These are phyloP conservation scores for Bimastos eiseni DNA, from an alignment of 2,888 invertebrate genomes.

Conservation along the genomic window DNA sequence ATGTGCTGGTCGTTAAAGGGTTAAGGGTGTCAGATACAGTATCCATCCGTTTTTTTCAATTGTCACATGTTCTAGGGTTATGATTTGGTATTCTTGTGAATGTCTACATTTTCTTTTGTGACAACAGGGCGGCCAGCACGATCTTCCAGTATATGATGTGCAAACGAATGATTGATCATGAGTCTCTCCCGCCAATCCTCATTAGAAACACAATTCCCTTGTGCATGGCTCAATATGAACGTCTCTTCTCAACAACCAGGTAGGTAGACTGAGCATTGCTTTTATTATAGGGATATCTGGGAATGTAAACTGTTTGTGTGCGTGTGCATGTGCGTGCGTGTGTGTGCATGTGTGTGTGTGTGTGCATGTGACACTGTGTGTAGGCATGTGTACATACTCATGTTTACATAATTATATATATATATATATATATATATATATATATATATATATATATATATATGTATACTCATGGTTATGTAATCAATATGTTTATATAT, in stretches of 20 bases:
- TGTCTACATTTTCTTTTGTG: neutral
- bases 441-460: too few species aligned
- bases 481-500: too few species aligned
- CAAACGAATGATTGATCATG: slow-evolving; percentile 63
- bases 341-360: neutral
- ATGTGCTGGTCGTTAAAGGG: too few species aligned
- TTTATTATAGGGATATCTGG: neutral
- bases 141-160: slow-evolving; percentile 60
- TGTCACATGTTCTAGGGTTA: neutral
- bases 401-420: neutral
- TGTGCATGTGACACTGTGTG: neutral
- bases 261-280: neutral
- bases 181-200: slow-evolving; percentile 63
- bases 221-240: slow-evolving; percentile 65
- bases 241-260: slow-evolving; percentile 61
- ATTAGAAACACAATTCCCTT: slow-evolving; percentile 64
- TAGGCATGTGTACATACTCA: neutral
- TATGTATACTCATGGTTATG: too few species aligned
- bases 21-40: too few species aligned
- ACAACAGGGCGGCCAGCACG: slow-evolving; percentile 60
- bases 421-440: neutral
- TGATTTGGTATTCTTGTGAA: neutral
- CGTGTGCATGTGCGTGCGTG: neutral
- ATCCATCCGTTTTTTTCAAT: too few species aligned
- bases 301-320: neutral